These are phyloP conservation scores for Eriocheir sinensis DNA, from an alignment of 1,140 invertebrate genomes.

Conservation along the genomic window DNA sequence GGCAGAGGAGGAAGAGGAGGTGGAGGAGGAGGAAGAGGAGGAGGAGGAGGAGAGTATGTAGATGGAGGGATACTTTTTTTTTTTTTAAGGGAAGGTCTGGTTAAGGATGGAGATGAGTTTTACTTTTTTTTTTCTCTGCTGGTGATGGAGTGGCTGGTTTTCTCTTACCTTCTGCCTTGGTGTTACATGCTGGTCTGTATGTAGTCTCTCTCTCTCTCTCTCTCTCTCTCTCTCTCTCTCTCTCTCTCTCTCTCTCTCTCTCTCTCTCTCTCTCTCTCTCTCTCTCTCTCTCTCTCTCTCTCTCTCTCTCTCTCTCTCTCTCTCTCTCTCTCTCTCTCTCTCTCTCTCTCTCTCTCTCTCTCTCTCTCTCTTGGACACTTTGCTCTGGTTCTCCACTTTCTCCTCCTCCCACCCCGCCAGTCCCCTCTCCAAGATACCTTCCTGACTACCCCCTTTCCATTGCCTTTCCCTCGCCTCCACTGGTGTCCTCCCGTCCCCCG, in stretches of 20 bases:
- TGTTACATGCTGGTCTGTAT: too few relatives aligned
- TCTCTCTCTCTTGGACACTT: slow-evolving; percentile 14
- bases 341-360: neutral
- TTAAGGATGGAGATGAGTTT: too few relatives aligned
- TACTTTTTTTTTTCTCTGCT: too few relatives aligned
- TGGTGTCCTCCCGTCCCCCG: too few relatives aligned
- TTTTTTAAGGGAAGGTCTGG: neutral
- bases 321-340: neutral
- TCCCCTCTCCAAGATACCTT: neutral
- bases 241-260: neutral
- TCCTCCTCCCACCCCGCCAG: neutral
- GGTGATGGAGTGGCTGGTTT: too few relatives aligned
- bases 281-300: neutral
- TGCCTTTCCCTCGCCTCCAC: neutral
- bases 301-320: neutral
- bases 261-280: neutral
- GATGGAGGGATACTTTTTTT: too few relatives aligned
- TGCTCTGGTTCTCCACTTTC: neutral
- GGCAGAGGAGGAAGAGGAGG: neutral
- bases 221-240: neutral
- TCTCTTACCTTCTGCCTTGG: too few relatives aligned
- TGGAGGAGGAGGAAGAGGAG: neutral
- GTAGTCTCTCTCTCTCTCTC: too few relatives aligned
- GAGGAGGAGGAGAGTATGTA: neutral
- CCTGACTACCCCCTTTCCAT: neutral